Evolutionary conservation across 2,888 invertebrate genomes (phyloP).

Genomic region (Drosophila acutilabella): DNA sequence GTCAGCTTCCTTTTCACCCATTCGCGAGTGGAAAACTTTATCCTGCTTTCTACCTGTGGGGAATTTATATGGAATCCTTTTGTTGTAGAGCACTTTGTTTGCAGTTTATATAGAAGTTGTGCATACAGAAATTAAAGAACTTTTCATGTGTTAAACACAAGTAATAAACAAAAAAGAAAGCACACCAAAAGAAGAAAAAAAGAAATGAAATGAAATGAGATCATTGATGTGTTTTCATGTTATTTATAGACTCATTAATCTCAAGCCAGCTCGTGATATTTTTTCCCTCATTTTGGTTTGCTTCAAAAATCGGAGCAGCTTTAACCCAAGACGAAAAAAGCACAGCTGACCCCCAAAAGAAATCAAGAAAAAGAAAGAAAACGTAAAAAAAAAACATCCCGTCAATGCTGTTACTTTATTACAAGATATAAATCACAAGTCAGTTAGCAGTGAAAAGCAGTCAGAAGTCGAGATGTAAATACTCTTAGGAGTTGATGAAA

Average conservation of each 20-base stretch:
- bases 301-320: conserved; percentile 38
- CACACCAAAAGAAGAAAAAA: background rate
- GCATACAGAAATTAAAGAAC: conserved; percentile 18
- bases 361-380: conserved; percentile 6
- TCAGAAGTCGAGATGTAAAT: conserved; percentile 26
- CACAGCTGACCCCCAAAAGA: conserved; percentile 49
- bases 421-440: conserved; percentile 56
- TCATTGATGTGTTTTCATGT: conserved; percentile 56
- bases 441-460: conserved; percentile 17
- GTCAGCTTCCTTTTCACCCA: conserved; percentile 19
- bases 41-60: conserved; percentile 9
- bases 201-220: conserved; percentile 33
- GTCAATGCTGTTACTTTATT: conserved; percentile 57
- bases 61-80: conserved; percentile 19
- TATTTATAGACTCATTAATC: conserved; percentile 67
- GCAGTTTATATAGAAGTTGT: conserved; percentile 10
- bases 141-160: conserved; percentile 46
- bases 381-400: conserved; percentile 38
- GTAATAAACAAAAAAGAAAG: conserved; percentile 37
- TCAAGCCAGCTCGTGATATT: conserved; percentile 39
- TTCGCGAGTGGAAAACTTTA: conserved; percentile 16
- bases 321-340: conserved; percentile 50
- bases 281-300: conserved; percentile 8
- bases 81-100: background rate
- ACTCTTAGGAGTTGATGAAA: conserved; percentile 16